phyloP scores from a whole-genome alignment of 2,113 vertebrate species.

The Ammodytes dubius region DNA sequence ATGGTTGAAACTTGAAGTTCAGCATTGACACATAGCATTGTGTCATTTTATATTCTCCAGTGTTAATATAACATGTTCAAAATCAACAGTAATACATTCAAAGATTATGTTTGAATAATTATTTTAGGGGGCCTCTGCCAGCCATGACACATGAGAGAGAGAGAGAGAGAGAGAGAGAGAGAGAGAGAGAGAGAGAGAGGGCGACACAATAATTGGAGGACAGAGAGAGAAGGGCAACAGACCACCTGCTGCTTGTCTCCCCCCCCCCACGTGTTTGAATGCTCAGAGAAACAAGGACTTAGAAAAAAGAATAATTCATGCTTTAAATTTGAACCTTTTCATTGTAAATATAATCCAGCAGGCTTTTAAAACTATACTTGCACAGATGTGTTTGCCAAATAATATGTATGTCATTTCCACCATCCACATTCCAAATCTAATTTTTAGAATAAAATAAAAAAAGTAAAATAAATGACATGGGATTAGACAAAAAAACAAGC shows the following conservation, averaged over 20 bases:
- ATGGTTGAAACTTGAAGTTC: background rate
- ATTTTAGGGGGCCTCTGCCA: constrained; percentile 23
- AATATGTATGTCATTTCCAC: constrained; percentile 44
- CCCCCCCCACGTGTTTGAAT: constrained; percentile 29
- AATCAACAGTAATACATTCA: no score
- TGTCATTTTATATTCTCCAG: no score
- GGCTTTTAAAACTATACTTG: constrained; percentile 57
- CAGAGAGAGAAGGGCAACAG: constrained; percentile 43
- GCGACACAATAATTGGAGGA: constrained; percentile 49
- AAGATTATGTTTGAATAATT: no score
- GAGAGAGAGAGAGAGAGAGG: background rate
- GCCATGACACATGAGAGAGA: constrained; percentile 40
- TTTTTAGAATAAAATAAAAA: constrained; percentile 54
- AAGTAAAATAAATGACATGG: constrained; percentile 28
- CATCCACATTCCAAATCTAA: constrained; percentile 46
- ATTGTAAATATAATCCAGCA: constrained; percentile 65
- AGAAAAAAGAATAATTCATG: constrained; percentile 52
- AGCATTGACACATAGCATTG: no score
- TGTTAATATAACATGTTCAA: no score
- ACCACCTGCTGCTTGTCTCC: constrained; percentile 60
- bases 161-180: background rate
- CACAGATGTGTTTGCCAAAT: constrained; percentile 67
- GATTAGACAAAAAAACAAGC: constrained; percentile 35
- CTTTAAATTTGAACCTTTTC: constrained; percentile 52
- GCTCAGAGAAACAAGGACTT: constrained; percentile 39